Base-by-base conservation (phyloP, 37 sponge, comb jelly and placozoan genomes). In the Theonella swinhoei region DNA sequence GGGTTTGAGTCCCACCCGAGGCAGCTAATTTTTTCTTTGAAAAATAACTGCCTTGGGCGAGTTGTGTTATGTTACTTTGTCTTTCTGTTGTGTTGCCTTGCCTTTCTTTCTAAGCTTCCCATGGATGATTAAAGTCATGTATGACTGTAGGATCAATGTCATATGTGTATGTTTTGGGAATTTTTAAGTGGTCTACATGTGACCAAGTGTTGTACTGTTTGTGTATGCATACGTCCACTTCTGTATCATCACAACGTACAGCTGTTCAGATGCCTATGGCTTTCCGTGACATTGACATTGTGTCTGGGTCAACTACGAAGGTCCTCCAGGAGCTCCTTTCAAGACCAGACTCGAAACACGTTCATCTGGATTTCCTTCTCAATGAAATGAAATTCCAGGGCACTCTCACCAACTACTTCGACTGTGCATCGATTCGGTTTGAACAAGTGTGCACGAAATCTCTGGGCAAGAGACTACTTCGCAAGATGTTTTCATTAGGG, bases 251-350 rank as follows among this genome's bases (percentile, higher is more conserved):
- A n/a, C n/a, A n/a, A n/a, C n/a, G n/a, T n/a, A 47, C 54, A 47
- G 54, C 54, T 14, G 54, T 47, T 47, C 54, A 7, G 54, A 47
- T 47, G 54, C 54, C 11, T 7, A 17, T 47, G 7, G 4, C 23
- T 5, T 42, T 83, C 14, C 29, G 9, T 43, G 84, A 83, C 59
- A 43, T 34, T 3, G 64, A 83, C 58, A 24, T 75, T 24, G 41
- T 43, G 23, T 39, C 24, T 66, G 84, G 84, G 0, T 42, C 74
- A 33, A 25, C 35, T 24, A 54, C 84, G 1, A n/a, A 30, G 3
- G 39, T 83, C 40, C 75, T 83, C 30, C 59, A 75, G n/a, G 84
- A 83, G 25, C n/a, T 75, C 2, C 20, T 75, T 7, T 24, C 39
- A 3, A 37, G 31, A 11, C 68, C n/a, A 0, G 38, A 41, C 35